Evolutionary conservation across 2,888 invertebrate genomes (phyloP), one percentile per base, ranked within the genome.

Genomic region (Acanthosepion lycidas): DNA sequence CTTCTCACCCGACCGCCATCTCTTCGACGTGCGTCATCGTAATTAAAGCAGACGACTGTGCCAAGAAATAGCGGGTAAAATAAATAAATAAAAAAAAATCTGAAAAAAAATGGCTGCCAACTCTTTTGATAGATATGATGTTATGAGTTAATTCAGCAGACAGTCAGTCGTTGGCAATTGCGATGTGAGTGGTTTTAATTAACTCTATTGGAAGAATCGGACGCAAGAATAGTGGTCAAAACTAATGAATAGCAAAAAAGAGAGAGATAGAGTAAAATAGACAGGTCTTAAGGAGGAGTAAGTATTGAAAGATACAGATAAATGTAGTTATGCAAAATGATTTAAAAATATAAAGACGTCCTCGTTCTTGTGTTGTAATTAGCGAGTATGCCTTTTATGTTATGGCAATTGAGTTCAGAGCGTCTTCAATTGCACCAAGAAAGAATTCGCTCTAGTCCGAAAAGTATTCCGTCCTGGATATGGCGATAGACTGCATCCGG

Each of bases 111-210:
- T 78, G n/a, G 78, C n/a, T n/a, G n/a, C n/a, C n/a, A 78, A 15
- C 33, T 33, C n/a, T n/a, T 78, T n/a, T 78, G n/a, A 78, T 78
- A 78, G 78, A 78, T 78, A 78, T 78, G 78, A 78, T 78, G 64
- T 64, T 64, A 78, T 78, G 78, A 33, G 78, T 78, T n/a, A 78
- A 78, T 78, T 78, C n/a, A 78, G 15, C n/a, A 78, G 78, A 78
- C 78, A 78, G n/a, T 8, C 5, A 78, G 78, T n/a, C n/a, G 78
- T n/a, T 78, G 78, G n/a, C n/a, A n/a, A n/a, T 78, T 78, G n/a
- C 12, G n/a, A 78, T 59, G 78, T n/a, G n/a, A 78, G 4, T 78
- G 78, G n/a, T n/a, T 78, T 78, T 78, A 78, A 78, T 78, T 78
- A 78, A 78, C 78, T 78, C n/a, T 33, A n/a, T 33, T 33, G n/a